phyloP scores from a whole-genome alignment of 2,113 vertebrate species.

The Leptobrachium leishanense region DNA sequence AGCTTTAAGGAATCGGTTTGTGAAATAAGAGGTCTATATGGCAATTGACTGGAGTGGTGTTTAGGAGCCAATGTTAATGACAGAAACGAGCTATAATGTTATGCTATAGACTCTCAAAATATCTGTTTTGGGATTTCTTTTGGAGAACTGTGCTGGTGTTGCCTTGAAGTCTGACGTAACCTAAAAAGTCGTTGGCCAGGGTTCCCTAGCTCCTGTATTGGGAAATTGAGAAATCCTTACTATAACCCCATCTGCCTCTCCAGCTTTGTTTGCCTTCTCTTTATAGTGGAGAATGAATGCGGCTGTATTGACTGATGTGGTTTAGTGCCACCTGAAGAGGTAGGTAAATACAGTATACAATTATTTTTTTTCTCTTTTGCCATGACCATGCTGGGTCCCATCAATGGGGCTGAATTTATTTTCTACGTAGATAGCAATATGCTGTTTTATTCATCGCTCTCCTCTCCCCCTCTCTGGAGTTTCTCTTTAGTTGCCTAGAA shows the following conservation, averaged over 20 bases:
- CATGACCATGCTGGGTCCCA: slow-evolving; percentile 34
- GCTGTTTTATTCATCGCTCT: slow-evolving; percentile 27
- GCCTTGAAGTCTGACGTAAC: too few relatives aligned
- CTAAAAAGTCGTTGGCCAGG: too few relatives aligned
- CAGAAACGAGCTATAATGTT: too few relatives aligned
- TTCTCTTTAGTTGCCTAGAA: slow-evolving; percentile 44
- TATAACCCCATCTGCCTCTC: background rate
- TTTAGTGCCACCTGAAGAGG: slow-evolving; percentile 25
- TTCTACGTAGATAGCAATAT: slow-evolving; percentile 35
- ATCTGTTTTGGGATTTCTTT: too few relatives aligned
- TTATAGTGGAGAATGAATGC: background rate
- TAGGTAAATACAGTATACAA: slow-evolving; percentile 11
- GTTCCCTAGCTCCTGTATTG: too few relatives aligned
- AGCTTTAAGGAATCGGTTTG: too few relatives aligned
- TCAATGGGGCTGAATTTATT: slow-evolving; percentile 31
- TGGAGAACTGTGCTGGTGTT: too few relatives aligned
- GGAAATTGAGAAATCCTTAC: too few relatives aligned
- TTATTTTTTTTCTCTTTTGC: background rate
- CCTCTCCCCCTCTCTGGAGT: background rate
- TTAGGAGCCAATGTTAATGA: too few relatives aligned
- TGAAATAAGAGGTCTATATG: too few relatives aligned
- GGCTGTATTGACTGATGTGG: background rate
- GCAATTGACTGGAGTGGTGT: too few relatives aligned
- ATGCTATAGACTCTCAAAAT: too few relatives aligned
- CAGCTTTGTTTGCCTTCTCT: background rate